These are phyloP conservation scores for Drosophila fulvimacula DNA, from an alignment of 2,888 invertebrate species.

Conservation along the genomic window DNA sequence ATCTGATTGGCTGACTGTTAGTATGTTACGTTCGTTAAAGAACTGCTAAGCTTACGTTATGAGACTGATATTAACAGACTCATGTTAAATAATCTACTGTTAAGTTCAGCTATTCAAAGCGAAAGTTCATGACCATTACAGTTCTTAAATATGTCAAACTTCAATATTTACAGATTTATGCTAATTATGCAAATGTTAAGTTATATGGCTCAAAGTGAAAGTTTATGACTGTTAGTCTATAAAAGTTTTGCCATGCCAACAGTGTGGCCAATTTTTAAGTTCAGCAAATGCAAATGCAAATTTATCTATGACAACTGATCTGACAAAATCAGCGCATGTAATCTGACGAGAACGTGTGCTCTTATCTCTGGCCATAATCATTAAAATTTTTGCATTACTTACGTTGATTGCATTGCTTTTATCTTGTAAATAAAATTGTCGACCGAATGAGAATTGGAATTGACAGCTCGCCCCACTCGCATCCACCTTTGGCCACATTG, in stretches of 20 bases:
- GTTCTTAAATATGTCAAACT: background rate
- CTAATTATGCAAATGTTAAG: background rate
- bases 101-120: background rate
- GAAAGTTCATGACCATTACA: background rate
- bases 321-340: background rate
- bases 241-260: background rate
- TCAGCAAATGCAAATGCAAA: background rate
- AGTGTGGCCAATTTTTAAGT: background rate
- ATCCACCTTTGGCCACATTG: background rate
- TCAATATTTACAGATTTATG: background rate
- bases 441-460: slow-evolving; percentile 25
- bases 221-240: background rate
- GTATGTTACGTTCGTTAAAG: background rate
- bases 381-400: slow-evolving; percentile 43
- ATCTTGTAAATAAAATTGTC: slow-evolving; percentile 47
- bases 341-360: slow-evolving; percentile 4
- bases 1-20: slow-evolving; percentile 20
- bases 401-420: slow-evolving; percentile 55
- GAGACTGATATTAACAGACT: background rate
- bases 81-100: background rate
- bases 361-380: slow-evolving; percentile 42
- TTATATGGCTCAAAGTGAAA: background rate
- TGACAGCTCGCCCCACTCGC: slow-evolving; percentile 2
- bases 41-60: background rate
- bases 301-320: slow-evolving; percentile 11